phyloP scores from a whole-genome alignment of 2,888 invertebrate genomes.

The Autographa gamma region DNA sequence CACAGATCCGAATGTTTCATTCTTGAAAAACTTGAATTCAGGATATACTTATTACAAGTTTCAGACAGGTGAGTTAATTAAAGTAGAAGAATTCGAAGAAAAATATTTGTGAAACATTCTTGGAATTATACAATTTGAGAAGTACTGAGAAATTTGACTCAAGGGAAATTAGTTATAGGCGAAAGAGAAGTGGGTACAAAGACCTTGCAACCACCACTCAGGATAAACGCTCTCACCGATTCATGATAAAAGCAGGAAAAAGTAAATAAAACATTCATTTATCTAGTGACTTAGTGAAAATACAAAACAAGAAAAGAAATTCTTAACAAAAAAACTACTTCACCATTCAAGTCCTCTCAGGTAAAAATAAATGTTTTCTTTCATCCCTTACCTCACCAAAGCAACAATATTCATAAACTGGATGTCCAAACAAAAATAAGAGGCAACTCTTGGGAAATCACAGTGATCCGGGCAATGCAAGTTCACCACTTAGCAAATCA shows the following conservation, averaged over 20 bases:
- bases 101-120: conserved; percentile 14
- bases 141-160: conserved; percentile 23
- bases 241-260: no score
- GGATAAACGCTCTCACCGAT: conserved; percentile 14
- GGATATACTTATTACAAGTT: not conserved
- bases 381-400: not conserved
- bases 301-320: no score
- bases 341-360: no score
- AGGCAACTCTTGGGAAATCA: conserved; percentile 52
- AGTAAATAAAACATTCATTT: no score
- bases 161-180: conserved; percentile 40
- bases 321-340: no score
- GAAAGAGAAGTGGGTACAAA: conserved; percentile 17
- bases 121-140: conserved; percentile 30
- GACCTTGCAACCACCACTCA: conserved; percentile 14
- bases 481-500: conserved; percentile 58
- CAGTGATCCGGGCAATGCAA: conserved; percentile 33
- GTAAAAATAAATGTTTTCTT: not conserved
- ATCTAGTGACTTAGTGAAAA: no score
- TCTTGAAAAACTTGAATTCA: not conserved
- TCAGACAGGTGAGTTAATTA: not conserved
- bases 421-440: conserved; percentile 30
- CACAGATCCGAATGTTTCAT: not conserved
- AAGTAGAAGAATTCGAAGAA: not conserved
- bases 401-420: conserved; percentile 22